Base-by-base conservation (phyloP, 2,113 vertebrate genomes). In the Miniopterus natalensis region DNA sequence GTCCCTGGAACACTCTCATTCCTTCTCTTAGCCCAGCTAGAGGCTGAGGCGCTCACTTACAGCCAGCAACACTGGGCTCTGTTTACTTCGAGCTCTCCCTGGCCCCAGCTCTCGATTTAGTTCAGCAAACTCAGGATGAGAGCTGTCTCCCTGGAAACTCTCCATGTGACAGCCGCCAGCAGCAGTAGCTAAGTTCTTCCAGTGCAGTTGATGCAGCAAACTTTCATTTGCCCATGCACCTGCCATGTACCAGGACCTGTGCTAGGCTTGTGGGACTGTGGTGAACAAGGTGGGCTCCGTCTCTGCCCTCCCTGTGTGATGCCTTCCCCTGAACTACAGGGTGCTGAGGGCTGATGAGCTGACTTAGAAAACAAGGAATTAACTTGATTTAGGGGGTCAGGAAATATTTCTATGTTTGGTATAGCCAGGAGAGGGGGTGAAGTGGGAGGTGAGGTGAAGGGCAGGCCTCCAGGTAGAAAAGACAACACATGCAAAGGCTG, bases 131-230 rank as follows among this genome's bases (percentile, higher is more conserved):
- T 21, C 65, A 40, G 71, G 90, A 47, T 55, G 74, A 51, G 68
- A 18, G 8, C 68, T 55, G 75, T 86, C 29, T 70, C 93, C 85
- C 77, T 84, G 84, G 94, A 88, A 68, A 61, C 73, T 31, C 70
- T 73, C 40, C 3, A 3, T 3, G 18, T 45, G 89, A 57, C 55
- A 51, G 89, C 85, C 1, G 1, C 73, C 79, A 53, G 71, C 27
- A 12, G n/a, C 21, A 6, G 65, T 11, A 31, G 63, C 63, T 73
- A 18, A 14, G 31, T 42, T 42, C 75, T 75, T 23, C 74, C 13
- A 5, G 65, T 6, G 57, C 66, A 10, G 59, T 55, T 29, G 10
- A 0, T 0, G n/a, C n/a, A 13, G 57, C n/a, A 15, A 68, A 1
- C 51, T 70, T 70, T 18, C 4, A 23, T 15, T 27, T 25, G 65